Evolutionary conservation across 1,140 invertebrate species (phyloP).

Genomic region (Hydropsyche tenuis): DNA sequence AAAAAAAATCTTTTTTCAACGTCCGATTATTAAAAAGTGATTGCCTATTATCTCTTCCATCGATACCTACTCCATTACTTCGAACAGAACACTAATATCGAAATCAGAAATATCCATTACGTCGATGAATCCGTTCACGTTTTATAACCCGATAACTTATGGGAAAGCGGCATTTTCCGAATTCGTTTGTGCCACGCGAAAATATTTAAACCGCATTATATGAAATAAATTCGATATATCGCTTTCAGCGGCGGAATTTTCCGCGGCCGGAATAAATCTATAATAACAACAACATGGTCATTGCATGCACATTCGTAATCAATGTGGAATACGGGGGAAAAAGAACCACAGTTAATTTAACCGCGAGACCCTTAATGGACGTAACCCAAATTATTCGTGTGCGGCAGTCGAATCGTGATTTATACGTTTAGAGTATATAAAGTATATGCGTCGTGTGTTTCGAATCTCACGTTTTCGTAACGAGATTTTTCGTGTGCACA

Average conservation of each 20-base stretch:
- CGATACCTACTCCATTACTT: too few relatives aligned
- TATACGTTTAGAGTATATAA: background rate
- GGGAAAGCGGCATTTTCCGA: conserved; percentile 5
- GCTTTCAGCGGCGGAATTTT: background rate
- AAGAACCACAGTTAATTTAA: conserved; percentile 8
- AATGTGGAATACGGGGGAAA: background rate
- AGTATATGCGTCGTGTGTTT: background rate
- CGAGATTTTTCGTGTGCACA: conserved; percentile 1
- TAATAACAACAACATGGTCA: conserved; percentile 6
- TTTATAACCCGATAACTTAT: conserved; percentile 18
- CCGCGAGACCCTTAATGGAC: conserved; percentile 18
- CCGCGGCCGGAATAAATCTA: background rate
- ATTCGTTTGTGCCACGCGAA: conserved; percentile 19
- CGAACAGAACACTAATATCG: too few relatives aligned
- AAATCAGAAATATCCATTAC: too few relatives aligned
- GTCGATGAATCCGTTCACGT: conserved; percentile 3
- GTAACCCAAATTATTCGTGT: conserved; percentile 6
- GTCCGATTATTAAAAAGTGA: too few relatives aligned
- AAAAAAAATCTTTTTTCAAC: too few relatives aligned
- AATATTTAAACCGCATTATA: background rate
- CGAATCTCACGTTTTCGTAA: background rate
- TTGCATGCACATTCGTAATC: conserved; percentile 17
- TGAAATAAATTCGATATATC: background rate
- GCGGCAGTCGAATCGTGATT: conserved; percentile 7
- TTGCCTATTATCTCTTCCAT: too few relatives aligned